Conservation (phyloP, 2,888 invertebrate genomes). For the Protodeltote pygarga region DNA sequence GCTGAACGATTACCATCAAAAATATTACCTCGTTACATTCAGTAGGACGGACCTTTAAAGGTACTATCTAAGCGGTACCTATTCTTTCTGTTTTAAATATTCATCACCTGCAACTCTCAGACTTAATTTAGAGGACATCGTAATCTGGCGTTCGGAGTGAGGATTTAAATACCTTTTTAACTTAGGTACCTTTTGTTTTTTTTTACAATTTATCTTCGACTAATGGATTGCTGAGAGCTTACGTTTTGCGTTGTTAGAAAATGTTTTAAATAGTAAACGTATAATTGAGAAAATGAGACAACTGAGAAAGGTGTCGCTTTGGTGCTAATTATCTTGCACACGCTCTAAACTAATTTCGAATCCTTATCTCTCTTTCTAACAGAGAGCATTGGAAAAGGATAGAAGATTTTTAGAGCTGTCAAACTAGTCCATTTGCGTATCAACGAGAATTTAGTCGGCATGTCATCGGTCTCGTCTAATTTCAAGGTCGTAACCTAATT, state of each 20-base stretch:
- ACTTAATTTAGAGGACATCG: conserved; percentile 67
- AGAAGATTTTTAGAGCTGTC: too few species aligned
- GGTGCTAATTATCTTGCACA: too few species aligned
- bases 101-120: conserved; percentile 66
- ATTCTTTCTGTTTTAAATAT: conserved; percentile 65
- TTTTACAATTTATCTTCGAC: conserved; percentile 41
- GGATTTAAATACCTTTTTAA: conserved; percentile 69
- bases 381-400: too few species aligned
- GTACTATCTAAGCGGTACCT: conserved; percentile 23
- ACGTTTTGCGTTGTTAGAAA: conserved; percentile 5
- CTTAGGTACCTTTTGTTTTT: conserved; percentile 54
- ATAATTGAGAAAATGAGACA: not conserved
- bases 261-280: not conserved
- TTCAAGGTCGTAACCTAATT: too few species aligned
- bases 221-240: conserved; percentile 39
- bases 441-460: too few species aligned
- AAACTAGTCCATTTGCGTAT: too few species aligned
- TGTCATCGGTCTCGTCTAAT: too few species aligned
- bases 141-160: conserved; percentile 64
- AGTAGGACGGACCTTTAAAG: conserved; percentile 18
- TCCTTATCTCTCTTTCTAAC: too few species aligned
- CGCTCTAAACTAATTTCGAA: too few species aligned
- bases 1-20: not conserved
- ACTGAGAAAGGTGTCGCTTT: too few species aligned
- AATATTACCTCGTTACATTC: conserved; percentile 4